Evolutionary conservation across 1,140 invertebrate species (phyloP).

Genomic region (Procambarus virginalis): DNA sequence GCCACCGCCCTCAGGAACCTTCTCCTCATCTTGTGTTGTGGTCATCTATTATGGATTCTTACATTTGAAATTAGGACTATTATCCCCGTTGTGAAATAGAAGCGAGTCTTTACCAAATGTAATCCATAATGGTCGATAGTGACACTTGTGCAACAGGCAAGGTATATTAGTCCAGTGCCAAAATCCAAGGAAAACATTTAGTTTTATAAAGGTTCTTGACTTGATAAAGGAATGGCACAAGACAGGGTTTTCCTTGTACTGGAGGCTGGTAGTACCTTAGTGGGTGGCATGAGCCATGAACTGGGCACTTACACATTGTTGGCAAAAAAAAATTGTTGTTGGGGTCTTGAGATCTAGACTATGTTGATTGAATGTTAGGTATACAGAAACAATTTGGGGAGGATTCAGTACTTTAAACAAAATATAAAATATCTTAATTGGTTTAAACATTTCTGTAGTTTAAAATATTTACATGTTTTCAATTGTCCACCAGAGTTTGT

Average conservation of each 20-base stretch:
- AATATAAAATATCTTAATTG: neutral
- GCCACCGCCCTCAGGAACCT: conserved; percentile 55
- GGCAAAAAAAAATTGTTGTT: conserved; percentile 52
- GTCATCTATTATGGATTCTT: conserved; percentile 41
- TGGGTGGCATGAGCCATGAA: conserved; percentile 61
- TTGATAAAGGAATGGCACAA: conserved; percentile 54
- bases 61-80: conserved; percentile 24
- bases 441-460: neutral
- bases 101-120: conserved; percentile 15
- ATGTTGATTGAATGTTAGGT: conserved; percentile 23
- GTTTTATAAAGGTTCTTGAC: conserved; percentile 57
- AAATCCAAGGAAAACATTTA: conserved; percentile 66
- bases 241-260: conserved; percentile 62
- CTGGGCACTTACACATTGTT: conserved; percentile 63
- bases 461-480: too few species aligned
- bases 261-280: conserved; percentile 54
- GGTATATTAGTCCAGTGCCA: conserved; percentile 66
- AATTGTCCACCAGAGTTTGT: neutral
- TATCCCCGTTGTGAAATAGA: conserved; percentile 19
- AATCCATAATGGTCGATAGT: conserved; percentile 49
- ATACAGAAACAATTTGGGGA: neutral
- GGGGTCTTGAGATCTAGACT: conserved; percentile 48
- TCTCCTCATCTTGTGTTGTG: conserved; percentile 56
- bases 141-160: conserved; percentile 57
- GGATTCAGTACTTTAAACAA: neutral